Base-by-base conservation (phyloP, 2,113 vertebrate species). In the Megaleporinus macrocephalus region DNA sequence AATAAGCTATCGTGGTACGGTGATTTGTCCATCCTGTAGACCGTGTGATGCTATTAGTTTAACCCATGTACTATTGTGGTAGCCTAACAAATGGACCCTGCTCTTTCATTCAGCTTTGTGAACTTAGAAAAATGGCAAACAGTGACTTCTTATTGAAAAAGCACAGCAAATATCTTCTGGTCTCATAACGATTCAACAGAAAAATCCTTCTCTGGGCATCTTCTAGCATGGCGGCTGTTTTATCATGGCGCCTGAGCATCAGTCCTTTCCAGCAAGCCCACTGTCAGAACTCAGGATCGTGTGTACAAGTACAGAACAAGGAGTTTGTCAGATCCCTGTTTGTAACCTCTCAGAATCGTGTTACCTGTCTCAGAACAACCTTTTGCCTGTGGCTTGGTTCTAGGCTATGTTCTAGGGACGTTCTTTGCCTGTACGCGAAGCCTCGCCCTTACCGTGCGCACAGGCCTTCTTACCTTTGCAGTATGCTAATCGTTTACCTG, bases 401-500 rank as follows among this genome's bases (percentile, higher is more conserved):
- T 20, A 70, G 59, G 66, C 57, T 69, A 33, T 75, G 33, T 47
- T 69, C 0, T 71, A 29, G 22, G 63, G 47, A 47, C 79, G 51
- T 80, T 55, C 77, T 81, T 51, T 79, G 49, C 62, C 55, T 62
- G 78, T 78, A 74, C 9, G 59, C 49, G 41, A 36, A 49, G 75
- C 27, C 57, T 55, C 79, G 41, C 78, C 63, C 79, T 81, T 51
- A 76, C 36, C 55, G 53, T 61, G 79, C 78, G 79, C 3, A 44
- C 55, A 51, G 51, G 79, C 12, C 76, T 59, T 80, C 81, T 47
- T 80, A 71, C 41, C 69, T 47, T 80, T 78, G 78, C 59, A 27
- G 53, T 61, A 55, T 71, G 72, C 49, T 80, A 73, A 27, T 84
- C 41, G 79, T 79, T 51, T 83, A 65, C 47, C 62, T 55, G 77